phyloP scores from a whole-genome alignment of 2,797 vertebrate species.

The Manis pentadactyla region DNA sequence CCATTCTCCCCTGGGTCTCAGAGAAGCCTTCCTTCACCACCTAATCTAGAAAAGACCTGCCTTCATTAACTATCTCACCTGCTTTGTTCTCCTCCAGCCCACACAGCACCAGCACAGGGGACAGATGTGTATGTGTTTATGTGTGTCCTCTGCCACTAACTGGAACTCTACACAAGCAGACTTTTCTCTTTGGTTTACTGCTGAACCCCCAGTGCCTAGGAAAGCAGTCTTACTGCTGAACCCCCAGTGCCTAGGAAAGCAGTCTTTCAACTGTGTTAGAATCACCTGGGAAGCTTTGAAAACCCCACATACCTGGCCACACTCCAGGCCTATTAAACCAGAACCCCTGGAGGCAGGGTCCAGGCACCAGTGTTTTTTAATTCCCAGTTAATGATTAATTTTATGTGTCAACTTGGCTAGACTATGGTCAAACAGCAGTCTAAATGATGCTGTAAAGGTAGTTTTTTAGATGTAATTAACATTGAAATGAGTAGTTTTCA shows the following conservation, averaged over 20 bases:
- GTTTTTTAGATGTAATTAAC: background rate
- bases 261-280: background rate
- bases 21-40: background rate
- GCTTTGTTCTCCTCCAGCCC: background rate
- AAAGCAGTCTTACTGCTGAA: background rate
- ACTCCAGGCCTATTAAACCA: background rate
- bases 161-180: background rate
- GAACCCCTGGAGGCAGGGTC: background rate
- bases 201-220: background rate
- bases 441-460: background rate
- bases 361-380: background rate
- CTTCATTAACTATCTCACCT: background rate
- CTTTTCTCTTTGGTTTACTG: background rate
- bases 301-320: background rate
- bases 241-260: background rate
- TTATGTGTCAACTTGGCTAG: background rate
- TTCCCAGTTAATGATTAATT: background rate
- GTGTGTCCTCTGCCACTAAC: background rate
- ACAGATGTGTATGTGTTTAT: background rate
- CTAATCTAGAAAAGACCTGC: background rate
- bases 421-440: background rate
- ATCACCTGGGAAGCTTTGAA: background rate
- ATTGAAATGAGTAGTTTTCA: background rate
- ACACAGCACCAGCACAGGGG: fast-evolving
- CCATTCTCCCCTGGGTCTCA: too few species aligned